Evolutionary conservation across 1,140 invertebrate genomes (phyloP).

Genomic region (Bathynomus jamesi): DNA sequence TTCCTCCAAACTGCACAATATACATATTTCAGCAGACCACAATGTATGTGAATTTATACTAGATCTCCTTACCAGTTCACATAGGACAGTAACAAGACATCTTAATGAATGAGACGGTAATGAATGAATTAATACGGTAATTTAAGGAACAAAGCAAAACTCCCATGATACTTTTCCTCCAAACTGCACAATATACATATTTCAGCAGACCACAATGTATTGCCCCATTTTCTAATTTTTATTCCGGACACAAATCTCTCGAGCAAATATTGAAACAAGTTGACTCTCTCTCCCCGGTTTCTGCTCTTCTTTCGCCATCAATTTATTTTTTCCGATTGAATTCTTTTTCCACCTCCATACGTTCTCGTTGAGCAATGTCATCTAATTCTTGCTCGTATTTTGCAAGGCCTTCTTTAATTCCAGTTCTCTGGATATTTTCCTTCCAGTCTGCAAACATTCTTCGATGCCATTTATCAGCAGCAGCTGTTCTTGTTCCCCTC

Average conservation of each 20-base stretch:
- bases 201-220: background rate
- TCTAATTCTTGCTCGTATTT: background rate
- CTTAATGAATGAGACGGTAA: no score
- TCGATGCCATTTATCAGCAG: background rate
- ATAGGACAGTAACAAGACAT: no score
- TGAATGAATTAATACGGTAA: no score
- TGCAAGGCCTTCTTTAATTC: background rate
- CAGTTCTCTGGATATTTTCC: constrained; percentile 4
- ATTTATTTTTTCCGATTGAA: background rate
- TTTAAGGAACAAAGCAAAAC: no score
- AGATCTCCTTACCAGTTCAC: no score
- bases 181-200: background rate
- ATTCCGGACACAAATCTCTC: background rate
- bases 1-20: background rate
- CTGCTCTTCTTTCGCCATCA: no score
- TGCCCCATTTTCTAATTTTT: background rate
- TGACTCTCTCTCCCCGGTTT: background rate
- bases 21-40: background rate
- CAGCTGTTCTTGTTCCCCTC: background rate
- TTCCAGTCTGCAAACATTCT: background rate
- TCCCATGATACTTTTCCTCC: background rate
- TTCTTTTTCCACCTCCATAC: background rate
- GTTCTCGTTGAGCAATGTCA: background rate
- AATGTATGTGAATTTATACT: no score
- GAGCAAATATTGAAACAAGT: background rate